Percentiles rank a stretch among this genome's conserved stretches.
phyloP scores from a whole-genome alignment of 2,797 vertebrate genomes.

The Tympanoctomys barrerae region DNA sequence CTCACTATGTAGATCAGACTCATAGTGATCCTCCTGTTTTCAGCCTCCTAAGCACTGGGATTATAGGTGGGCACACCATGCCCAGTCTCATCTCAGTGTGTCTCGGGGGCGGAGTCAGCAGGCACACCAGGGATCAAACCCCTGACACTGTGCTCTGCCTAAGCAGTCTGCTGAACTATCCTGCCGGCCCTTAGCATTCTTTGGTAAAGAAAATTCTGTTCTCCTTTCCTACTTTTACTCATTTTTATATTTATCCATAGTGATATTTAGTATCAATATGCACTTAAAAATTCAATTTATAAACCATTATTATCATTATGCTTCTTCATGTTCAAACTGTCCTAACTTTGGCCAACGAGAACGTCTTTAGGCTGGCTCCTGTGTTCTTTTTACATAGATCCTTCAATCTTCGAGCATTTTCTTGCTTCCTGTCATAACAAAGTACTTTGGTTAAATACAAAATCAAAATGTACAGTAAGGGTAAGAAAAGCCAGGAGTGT shows the following conservation, averaged over 20 bases:
- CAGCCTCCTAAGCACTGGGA: no score
- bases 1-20: no score
- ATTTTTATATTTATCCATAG: background rate
- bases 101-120: no score
- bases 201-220: background rate
- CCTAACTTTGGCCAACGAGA: background rate
- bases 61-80: no score
- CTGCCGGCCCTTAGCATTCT: background rate
- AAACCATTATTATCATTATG: background rate
- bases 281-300: background rate
- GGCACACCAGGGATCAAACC: no score
- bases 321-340: constrained; percentile 20
- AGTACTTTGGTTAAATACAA: background rate
- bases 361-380: background rate
- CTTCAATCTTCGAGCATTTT: background rate
- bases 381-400: background rate
- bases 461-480: background rate
- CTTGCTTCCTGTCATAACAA: background rate
- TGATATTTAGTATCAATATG: background rate
- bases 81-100: no score
- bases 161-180: no score
- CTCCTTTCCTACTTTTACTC: constrained; percentile 19
- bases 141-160: no score
- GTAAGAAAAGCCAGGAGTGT: background rate
- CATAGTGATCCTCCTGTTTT: no score